Conservation (phyloP, 1,140 invertebrate species). For the Nasonia vitripennis region DNA sequence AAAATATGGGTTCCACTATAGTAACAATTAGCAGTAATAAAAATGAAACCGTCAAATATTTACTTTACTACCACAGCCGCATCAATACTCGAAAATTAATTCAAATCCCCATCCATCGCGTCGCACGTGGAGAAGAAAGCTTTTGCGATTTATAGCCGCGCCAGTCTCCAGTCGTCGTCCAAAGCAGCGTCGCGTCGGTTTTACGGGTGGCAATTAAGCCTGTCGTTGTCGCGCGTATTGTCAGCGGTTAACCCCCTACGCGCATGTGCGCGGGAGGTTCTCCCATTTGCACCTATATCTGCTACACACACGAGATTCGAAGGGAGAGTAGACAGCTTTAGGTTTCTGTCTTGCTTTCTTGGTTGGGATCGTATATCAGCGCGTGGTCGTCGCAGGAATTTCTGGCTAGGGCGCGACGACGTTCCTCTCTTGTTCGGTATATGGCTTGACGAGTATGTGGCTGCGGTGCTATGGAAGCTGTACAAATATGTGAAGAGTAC, state of each 20-base stretch:
- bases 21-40: too few species aligned
- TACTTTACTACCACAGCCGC: too few species aligned
- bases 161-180: neutral
- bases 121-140: neutral
- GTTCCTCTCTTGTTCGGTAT: neutral
- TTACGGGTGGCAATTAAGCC: neutral
- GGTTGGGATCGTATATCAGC: neutral
- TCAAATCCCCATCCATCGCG: too few species aligned
- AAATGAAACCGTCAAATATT: too few species aligned
- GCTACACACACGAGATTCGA: neutral
- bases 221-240: neutral
- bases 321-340: neutral
- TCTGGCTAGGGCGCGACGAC: neutral
- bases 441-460: neutral
- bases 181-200: neutral
- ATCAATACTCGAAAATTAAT: too few species aligned
- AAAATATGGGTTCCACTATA: too few species aligned
- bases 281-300: neutral
- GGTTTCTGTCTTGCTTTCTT: neutral
- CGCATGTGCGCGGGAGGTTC: neutral
- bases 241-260: neutral
- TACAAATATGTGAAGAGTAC: too few species aligned
- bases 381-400: neutral
- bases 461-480: too few species aligned
- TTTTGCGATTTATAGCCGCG: neutral